Evolutionary conservation across 2,113 vertebrate genomes (phyloP).

Genomic region (Ptilonorhynchus violaceus): DNA sequence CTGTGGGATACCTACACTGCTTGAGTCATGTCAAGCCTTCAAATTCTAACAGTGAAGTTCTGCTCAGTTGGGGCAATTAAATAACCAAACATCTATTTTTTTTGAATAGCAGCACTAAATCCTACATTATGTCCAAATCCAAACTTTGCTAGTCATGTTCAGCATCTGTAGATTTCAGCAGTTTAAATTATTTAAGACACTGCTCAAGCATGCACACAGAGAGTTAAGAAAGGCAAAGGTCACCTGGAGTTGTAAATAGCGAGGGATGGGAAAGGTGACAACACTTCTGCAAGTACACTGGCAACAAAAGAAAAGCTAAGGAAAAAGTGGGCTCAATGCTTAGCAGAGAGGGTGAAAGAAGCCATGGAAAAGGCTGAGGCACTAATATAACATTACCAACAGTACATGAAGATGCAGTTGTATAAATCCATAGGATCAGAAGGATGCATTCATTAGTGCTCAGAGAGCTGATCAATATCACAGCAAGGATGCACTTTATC

Average conservation of each 20-base stretch:
- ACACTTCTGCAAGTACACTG: background rate
- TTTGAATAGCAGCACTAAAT: background rate
- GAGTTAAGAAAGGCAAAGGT: background rate
- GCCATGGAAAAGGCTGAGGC: background rate
- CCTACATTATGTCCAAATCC: background rate
- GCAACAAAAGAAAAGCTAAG: background rate
- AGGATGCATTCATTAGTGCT: background rate
- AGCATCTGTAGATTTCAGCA: background rate
- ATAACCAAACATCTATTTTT: background rate
- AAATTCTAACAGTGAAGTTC: background rate
- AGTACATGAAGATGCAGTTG: background rate
- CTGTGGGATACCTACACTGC: background rate
- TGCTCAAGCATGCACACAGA: background rate
- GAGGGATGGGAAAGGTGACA: background rate
- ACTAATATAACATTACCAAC: fast-evolving
- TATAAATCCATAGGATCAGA: background rate
- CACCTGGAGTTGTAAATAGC: background rate
- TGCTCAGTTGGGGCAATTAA: background rate
- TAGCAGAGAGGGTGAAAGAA: background rate
- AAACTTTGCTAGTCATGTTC: background rate
- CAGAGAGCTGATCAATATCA: background rate
- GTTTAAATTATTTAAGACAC: background rate
- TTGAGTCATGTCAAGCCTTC: background rate
- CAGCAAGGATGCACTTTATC: background rate
- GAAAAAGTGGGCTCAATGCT: background rate